Evolutionary conservation across 2,113 vertebrate genomes (phyloP).

Genomic region (Aegithalos caudatus): DNA sequence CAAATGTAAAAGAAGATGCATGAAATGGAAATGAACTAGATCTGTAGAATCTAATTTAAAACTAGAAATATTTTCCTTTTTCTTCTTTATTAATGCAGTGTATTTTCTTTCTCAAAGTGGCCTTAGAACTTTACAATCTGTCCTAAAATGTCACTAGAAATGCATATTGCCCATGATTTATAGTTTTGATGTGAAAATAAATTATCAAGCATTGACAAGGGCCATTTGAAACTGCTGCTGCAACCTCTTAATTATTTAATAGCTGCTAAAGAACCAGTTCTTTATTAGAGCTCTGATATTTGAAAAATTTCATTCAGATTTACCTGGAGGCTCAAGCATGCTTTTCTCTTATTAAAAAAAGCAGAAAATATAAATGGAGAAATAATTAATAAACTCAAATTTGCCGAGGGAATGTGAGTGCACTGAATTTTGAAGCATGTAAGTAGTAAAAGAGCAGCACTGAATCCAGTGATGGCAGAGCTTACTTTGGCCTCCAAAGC

Average conservation of each 20-base stretch:
- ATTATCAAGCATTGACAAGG: background rate
- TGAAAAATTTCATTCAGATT: background rate
- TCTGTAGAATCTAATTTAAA: background rate
- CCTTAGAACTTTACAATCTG: background rate
- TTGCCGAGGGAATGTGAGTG: background rate
- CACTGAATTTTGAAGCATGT: background rate
- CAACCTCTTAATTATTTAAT: slow-evolving; percentile 44
- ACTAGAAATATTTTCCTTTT: background rate
- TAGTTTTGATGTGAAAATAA: background rate
- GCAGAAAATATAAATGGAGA: background rate
- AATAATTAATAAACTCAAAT: background rate
- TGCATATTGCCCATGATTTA: background rate
- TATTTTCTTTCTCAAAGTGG: background rate
- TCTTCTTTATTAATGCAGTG: background rate
- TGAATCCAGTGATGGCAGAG: background rate
- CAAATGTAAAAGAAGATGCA: background rate
- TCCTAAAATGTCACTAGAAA: slow-evolving; percentile 14
- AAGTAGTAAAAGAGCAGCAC: background rate
- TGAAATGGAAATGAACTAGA: background rate
- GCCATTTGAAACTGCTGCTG: background rate
- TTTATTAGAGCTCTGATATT: slow-evolving; percentile 14
- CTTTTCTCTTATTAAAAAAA: slow-evolving; percentile 2
- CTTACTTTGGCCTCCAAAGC: background rate
- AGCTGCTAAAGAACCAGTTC: background rate
- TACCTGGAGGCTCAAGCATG: background rate